A percentile compares a stretch with the other conserved stretches of the same genome.
These are phyloP conservation scores for Taeniopygia guttata DNA, from an alignment of 2,797 vertebrate species.

Conservation along the genomic window DNA sequence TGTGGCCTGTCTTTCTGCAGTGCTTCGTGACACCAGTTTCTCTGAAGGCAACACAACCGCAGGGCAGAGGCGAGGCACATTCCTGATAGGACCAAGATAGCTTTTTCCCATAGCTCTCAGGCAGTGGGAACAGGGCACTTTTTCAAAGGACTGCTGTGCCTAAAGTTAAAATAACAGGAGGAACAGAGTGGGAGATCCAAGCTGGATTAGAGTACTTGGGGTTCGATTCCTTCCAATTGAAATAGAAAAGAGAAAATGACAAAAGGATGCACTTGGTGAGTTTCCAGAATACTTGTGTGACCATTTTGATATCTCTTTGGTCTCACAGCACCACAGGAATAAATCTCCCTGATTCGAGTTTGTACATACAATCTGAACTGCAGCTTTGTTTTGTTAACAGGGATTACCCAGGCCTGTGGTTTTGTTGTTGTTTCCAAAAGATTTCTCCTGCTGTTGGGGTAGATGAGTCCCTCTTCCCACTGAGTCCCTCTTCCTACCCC, in stretches of 20 bases:
- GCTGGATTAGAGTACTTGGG: not conserved
- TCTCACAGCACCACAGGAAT: not conserved
- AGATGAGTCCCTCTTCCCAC: not conserved
- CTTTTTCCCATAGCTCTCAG: slow-evolving; percentile 66
- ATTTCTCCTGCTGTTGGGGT: not conserved
- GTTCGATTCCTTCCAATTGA: not conserved
- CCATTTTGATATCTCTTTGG: not conserved
- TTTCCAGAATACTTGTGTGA: slow-evolving; percentile 10
- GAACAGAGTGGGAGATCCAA: not conserved
- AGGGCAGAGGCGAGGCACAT: slow-evolving; percentile 62
- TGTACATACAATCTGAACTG: not conserved
- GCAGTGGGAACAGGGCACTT: slow-evolving; percentile 64
- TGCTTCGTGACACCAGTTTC: slow-evolving; percentile 23
- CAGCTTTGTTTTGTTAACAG: slow-evolving; percentile 25
- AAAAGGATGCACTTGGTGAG: slow-evolving; percentile 23
- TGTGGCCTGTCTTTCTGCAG: not conserved
- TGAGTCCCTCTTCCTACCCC: not conserved
- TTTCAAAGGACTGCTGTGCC: slow-evolving; percentile 50
- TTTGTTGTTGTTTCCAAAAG: slow-evolving; percentile 47
- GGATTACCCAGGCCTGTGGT: slow-evolving; percentile 38
- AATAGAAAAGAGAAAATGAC: slow-evolving; percentile 19
- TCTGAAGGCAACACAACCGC: slow-evolving; percentile 22
- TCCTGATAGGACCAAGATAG: slow-evolving; percentile 70
- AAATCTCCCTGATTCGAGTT: not conserved
- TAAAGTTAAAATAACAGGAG: slow-evolving; percentile 67